phyloP scores from a whole-genome alignment of 2,113 vertebrate genomes.

The Gavialis gangeticus region DNA sequence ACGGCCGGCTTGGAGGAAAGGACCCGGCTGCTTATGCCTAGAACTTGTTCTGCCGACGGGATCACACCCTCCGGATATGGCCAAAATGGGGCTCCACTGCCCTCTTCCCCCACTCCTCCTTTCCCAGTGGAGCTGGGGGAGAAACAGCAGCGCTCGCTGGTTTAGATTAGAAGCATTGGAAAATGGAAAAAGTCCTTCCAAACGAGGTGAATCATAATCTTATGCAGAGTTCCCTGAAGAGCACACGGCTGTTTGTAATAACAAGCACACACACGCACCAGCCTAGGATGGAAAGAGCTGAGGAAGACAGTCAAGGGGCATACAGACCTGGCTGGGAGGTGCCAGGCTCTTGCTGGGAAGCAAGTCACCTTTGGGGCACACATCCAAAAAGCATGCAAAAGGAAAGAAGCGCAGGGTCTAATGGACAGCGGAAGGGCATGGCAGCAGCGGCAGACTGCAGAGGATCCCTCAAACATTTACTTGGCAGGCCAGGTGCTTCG shows the following conservation, averaged over 20 bases:
- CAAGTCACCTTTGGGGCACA: rapidly evolving
- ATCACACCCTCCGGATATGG: neutral
- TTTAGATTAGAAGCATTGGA: slow-evolving; percentile 58
- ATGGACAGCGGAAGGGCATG: neutral
- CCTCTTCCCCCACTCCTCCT: neutral
- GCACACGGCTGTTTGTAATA: slow-evolving; percentile 66
- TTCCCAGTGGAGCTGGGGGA: neutral
- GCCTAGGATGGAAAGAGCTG: neutral
- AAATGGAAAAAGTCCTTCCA: slow-evolving; percentile 54
- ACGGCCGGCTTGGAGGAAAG: neutral
- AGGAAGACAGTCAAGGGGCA: neutral
- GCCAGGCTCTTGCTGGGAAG: neutral
- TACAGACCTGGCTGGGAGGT: too few relatives aligned
- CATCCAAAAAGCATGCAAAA: neutral
- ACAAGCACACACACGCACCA: slow-evolving; percentile 1
- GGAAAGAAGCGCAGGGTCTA: neutral
- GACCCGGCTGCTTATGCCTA: neutral
- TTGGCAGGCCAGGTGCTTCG: too few relatives aligned
- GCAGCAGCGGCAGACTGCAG: too few relatives aligned
- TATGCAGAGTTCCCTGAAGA: slow-evolving; percentile 67
- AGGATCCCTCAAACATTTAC: too few relatives aligned
- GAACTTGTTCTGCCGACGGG: neutral
- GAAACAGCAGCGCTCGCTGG: neutral
- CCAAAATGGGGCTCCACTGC: too few relatives aligned
- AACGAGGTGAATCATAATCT: slow-evolving; percentile 65